Percentiles rank a stretch among this genome's conserved stretches.
Evolutionary conservation across 2,797 vertebrate species (phyloP).

Genomic region (Sphenopsis melanotis): DNA sequence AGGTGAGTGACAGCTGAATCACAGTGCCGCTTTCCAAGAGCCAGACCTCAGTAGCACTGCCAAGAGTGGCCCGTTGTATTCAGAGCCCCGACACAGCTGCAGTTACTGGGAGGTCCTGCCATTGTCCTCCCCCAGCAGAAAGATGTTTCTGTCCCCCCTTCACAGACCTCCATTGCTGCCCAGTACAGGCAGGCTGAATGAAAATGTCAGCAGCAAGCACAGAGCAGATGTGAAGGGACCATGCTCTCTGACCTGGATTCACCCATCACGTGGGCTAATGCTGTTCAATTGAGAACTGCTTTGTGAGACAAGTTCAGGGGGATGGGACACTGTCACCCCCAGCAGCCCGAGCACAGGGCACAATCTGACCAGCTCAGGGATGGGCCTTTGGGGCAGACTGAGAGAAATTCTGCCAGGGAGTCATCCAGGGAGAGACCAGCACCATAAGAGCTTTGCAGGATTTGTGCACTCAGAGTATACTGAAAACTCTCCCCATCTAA

Average conservation of each 20-base stretch:
- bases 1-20: conserved; percentile 96
- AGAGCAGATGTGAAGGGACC: conserved; percentile 71
- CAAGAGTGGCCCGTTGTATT: conserved; percentile 75
- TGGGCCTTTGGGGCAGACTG: neutral
- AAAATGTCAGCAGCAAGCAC: conserved; percentile 76
- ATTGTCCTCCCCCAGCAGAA: conserved; percentile 81
- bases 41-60: conserved; percentile 74
- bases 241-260: conserved; percentile 58
- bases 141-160: conserved; percentile 75
- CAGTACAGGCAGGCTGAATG: conserved; percentile 69
- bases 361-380: neutral
- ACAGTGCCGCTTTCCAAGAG: conserved; percentile 81
- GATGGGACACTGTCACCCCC: neutral
- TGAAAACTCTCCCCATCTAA: neutral
- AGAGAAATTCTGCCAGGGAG: neutral
- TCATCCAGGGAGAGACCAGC: neutral
- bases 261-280: conserved; percentile 27
- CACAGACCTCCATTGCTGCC: conserved; percentile 78
- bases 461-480: neutral
- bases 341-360: neutral
- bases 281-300: neutral
- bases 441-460: neutral
- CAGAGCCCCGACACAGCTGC: conserved; percentile 84
- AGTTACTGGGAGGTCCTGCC: conserved; percentile 87
- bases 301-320: conserved; percentile 17